phyloP scores from a whole-genome alignment of 2,888 invertebrate genomes.

The Mimumesa dahlbomi region DNA sequence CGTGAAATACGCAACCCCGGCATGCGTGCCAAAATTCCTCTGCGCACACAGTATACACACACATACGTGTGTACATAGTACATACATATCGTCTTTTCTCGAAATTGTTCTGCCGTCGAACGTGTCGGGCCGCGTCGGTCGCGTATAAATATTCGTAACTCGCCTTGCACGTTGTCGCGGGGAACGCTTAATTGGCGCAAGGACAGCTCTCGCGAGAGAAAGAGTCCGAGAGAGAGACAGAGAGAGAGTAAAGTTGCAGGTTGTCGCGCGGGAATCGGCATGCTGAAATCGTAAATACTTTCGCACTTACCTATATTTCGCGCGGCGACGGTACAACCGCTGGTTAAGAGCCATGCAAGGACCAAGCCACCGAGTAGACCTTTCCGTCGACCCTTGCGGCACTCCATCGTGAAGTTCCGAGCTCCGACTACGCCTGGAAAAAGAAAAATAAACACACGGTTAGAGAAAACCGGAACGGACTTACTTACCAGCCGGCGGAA shows the following conservation, averaged over 20 bases:
- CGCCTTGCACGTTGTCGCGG: conserved; percentile 29
- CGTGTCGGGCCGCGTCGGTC: conserved; percentile 37
- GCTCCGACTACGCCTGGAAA: conserved; percentile 78
- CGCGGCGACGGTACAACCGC: conserved; percentile 74
- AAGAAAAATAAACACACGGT: conserved; percentile 39
- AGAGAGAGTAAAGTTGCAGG: conserved; percentile 17
- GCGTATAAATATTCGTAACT: conserved; percentile 52
- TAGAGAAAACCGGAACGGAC: not conserved
- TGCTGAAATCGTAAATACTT: conserved; percentile 57
- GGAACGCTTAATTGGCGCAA: conserved; percentile 60
- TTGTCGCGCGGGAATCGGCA: conserved; percentile 40
- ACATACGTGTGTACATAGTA: too few species aligned
- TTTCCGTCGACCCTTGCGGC: conserved; percentile 79
- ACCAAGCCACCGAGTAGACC: conserved; percentile 75
- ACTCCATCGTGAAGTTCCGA: conserved; percentile 78
- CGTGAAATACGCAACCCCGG: not conserved
- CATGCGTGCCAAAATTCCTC: not conserved
- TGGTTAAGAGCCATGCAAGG: conserved; percentile 76
- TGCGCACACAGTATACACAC: too few species aligned
- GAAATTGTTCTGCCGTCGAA: too few species aligned
- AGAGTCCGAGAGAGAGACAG: not conserved
- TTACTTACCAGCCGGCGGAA: too few species aligned
- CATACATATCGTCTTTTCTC: too few species aligned
- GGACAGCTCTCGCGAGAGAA: conserved; percentile 22
- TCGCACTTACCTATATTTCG: conserved; percentile 76